phyloP scores from a whole-genome alignment of 2,113 vertebrate species.

The Scolopax mira region DNA sequence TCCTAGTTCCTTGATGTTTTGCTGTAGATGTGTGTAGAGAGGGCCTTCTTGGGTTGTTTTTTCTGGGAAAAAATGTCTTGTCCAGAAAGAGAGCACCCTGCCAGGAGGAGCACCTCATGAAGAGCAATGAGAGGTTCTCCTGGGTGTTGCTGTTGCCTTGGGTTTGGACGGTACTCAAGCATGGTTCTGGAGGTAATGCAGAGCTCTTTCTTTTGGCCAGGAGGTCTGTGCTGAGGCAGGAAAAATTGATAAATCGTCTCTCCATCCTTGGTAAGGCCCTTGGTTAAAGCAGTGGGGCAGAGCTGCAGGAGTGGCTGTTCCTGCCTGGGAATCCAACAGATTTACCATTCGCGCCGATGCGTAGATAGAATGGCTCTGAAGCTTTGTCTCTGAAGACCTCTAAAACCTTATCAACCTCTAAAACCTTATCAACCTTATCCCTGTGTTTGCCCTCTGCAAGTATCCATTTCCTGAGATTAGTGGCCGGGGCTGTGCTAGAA shows the following conservation, averaged over 20 bases:
- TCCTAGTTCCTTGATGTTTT: neutral
- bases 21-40: no score
- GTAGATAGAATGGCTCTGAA: neutral
- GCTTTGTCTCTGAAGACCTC: neutral
- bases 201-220: neutral
- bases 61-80: neutral
- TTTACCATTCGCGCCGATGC: accelerated
- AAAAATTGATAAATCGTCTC: neutral
- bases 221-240: neutral
- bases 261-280: neutral
- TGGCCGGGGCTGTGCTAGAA: neutral
- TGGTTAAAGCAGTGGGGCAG: neutral
- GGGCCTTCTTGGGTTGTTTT: neutral
- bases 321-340: neutral
- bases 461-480: neutral
- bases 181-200: neutral
- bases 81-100: neutral
- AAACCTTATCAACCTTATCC: neutral
- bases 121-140: neutral
- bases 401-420: neutral
- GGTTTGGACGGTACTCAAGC: neutral
- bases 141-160: neutral
- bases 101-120: neutral
- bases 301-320: neutral
- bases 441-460: neutral